phyloP scores from a whole-genome alignment of 2,888 invertebrate species.

The Sinelater perroti region DNA sequence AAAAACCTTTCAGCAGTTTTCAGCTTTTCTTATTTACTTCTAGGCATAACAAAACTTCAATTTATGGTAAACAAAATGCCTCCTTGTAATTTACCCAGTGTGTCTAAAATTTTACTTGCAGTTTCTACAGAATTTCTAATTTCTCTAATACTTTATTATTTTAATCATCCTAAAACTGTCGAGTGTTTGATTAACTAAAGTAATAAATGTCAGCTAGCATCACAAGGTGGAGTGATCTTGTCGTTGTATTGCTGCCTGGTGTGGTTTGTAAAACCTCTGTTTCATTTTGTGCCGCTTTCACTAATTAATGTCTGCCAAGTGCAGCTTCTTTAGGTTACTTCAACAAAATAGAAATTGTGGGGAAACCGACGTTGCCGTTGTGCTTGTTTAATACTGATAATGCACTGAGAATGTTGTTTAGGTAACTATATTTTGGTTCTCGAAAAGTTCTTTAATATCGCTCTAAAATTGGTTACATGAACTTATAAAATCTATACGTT shows the following conservation, averaged over 20 bases:
- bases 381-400: too few relatives aligned
- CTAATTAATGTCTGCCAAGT: constrained; percentile 13
- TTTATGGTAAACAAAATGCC: too few relatives aligned
- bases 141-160: constrained; percentile 30
- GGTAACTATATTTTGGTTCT: constrained; percentile 13
- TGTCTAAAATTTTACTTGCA: too few relatives aligned
- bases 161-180: constrained; percentile 31
- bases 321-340: neutral
- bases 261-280: neutral
- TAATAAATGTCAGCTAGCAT: constrained; percentile 25
- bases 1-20: too few relatives aligned
- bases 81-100: too few relatives aligned
- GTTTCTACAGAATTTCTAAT: too few relatives aligned
- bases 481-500: constrained; percentile 25
- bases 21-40: too few relatives aligned
- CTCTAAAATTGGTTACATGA: constrained; percentile 14
- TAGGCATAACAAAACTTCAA: too few relatives aligned
- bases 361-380: too few relatives aligned
- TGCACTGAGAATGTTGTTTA: too few relatives aligned
- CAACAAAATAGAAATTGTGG: neutral
- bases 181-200: constrained; percentile 25
- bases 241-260: constrained; percentile 14
- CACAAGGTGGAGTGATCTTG: constrained; percentile 21
- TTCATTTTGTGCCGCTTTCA: constrained; percentile 7
- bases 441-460: constrained; percentile 25